These are phyloP conservation scores for human DNA, from an alignment of 2,113 vertebrate species.

Conservation along the genomic window DNA sequence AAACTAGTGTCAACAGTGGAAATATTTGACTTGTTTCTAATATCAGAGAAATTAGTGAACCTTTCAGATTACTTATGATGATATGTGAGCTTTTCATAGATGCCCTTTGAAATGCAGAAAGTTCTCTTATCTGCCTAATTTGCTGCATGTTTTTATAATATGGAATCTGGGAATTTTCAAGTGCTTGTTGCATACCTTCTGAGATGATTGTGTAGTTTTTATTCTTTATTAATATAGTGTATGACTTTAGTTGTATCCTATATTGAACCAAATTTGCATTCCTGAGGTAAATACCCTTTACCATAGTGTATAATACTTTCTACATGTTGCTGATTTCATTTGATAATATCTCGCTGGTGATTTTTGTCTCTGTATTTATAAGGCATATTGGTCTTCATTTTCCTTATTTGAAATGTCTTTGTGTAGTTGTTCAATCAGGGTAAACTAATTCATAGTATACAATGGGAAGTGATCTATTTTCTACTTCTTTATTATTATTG, in stretches of 20 bases:
- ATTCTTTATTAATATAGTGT: no score
- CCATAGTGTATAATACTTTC: no score
- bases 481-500: not conserved
- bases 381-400: not conserved
- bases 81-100: not conserved
- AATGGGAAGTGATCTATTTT: not conserved
- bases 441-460: not conserved
- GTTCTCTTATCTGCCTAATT: not conserved
- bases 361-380: no score
- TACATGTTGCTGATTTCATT: no score
- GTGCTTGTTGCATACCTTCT: not conserved
- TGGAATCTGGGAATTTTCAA: not conserved
- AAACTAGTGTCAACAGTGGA: not conserved
- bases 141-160: not conserved
- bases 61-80: not conserved
- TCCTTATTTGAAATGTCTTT: not conserved
- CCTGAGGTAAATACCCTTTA: no score
- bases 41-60: not conserved
- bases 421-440: not conserved
- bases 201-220: no score
- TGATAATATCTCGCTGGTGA: no score
- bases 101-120: not conserved
- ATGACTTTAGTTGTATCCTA: no score
- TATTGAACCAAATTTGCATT: no score
- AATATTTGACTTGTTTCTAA: not conserved